Percentiles rank a stretch among this genome's conserved stretches.
These are phyloP conservation scores for Chondrosia reniformis DNA, from an alignment of 37 sponge, comb jelly and placozoan genomes.

Conservation along the genomic window DNA sequence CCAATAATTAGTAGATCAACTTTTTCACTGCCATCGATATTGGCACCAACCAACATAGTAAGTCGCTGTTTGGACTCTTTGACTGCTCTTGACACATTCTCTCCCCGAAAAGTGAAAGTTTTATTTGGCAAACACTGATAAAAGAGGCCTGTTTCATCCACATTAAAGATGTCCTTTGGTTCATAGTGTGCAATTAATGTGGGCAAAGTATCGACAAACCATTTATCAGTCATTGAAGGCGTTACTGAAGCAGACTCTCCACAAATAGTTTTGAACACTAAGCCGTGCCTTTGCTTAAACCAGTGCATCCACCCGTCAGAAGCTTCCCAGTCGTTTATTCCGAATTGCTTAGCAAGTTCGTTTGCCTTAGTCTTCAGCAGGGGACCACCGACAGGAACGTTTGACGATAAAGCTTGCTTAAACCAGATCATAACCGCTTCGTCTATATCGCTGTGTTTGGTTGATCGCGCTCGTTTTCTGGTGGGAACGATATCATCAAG, in stretches of 20 bases:
- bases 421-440: constrained; percentile 15
- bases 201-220: not conserved
- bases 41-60: constrained; percentile 13
- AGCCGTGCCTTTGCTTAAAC: constrained; percentile 2
- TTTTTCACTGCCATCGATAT: constrained; percentile 24
- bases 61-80: constrained; percentile 22
- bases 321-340: not conserved
- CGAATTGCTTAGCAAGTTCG: not conserved
- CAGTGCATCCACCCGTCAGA: not conserved
- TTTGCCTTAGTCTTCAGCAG: constrained; percentile 7
- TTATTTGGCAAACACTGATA: constrained; percentile 13
- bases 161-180: not conserved
- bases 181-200: not conserved
- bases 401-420: not conserved
- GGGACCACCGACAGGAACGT: not conserved
- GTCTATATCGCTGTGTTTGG: constrained; percentile 1
- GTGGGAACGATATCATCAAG: not conserved
- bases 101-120: constrained; percentile 5
- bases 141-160: constrained; percentile 17
- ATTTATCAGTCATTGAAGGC: not conserved
- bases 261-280: not conserved
- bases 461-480: not conserved
- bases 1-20: constrained; percentile 16
- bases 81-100: not conserved
- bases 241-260: constrained; percentile 11